Percentiles rank a stretch among this genome's conserved stretches.
These are phyloP conservation scores for Tetragonula clypearis DNA, from an alignment of 1,140 invertebrate genomes.

Conservation along the genomic window DNA sequence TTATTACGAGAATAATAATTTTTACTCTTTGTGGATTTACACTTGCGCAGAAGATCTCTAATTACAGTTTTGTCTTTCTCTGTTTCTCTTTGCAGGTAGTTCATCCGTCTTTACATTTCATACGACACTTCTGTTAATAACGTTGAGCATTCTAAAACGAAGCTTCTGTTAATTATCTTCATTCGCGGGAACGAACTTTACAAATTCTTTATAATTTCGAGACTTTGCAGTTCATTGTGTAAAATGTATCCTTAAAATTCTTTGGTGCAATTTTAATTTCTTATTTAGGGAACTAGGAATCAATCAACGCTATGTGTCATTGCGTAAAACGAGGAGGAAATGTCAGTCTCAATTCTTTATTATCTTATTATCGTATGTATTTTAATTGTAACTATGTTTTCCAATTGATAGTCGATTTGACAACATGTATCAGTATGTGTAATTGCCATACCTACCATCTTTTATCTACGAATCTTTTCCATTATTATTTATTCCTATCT, in stretches of 20 bases:
- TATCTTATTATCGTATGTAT: neutral
- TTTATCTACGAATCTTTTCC: slow-evolving; percentile 3
- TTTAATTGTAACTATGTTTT: neutral
- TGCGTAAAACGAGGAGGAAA: no score
- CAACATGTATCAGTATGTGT: neutral
- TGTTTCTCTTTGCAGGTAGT: slow-evolving; percentile 64
- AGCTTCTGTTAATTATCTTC: slow-evolving; percentile 45
- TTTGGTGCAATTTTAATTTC: no score
- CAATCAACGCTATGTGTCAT: no score
- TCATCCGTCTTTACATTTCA: slow-evolving; percentile 54
- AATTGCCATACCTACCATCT: neutral
- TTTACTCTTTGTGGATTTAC: neutral
- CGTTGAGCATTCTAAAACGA: slow-evolving; percentile 54
- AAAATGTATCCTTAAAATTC: no score
- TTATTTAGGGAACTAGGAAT: no score
- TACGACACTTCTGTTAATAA: slow-evolving; percentile 53
- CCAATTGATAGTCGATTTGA: neutral
- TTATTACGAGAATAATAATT: no score
- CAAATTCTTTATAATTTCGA: slow-evolving; percentile 40
- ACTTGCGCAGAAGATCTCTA: neutral
- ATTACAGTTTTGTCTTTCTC: neutral
- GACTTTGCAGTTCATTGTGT: neutral
- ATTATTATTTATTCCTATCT: neutral
- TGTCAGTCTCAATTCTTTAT: neutral
- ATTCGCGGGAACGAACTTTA: slow-evolving; percentile 41